Base-by-base conservation (phyloP, 2,113 vertebrate genomes). In the Podocnemis expansa region DNA sequence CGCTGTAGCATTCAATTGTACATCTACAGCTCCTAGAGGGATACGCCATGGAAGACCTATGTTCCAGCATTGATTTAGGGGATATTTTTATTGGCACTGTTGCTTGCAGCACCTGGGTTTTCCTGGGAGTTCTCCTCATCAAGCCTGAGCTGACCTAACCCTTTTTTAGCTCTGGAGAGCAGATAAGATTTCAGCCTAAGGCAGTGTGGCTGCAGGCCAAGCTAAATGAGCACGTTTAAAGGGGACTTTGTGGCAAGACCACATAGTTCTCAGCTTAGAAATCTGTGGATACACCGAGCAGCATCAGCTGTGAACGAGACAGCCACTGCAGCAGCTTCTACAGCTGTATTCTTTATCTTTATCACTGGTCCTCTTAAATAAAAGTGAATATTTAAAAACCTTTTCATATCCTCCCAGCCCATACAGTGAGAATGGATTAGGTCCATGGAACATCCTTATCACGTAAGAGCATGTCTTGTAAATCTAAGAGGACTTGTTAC, bases 241-340 rank as follows among this genome's bases (percentile, higher is more conserved):
- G 95, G 96, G 93, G 93, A 97, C 97, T 97, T 91, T 97, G 97
- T 96, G 94, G 94, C 93, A 51, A 54, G 97, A 96, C 97, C 97
- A 97, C 97, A 90, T 84, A 92, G 91, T 81, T 95, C 82, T 96
- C 93, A 85, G 96, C 95, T 95, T 80, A 14, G 49, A n/a, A n/a
- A n/a, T n/a, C n/a, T n/a, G n/a, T n/a, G n/a, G n/a, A n/a, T n/a
- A 51, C 49, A 12, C 94, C 95, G 91, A 89, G 82, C 88, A 93
- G 88, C 52, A 93, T 86, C 80, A 60, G 43, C 51, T 79, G 80
- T 12, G 91, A 83, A 95, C 52, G 88, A 58, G 94, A 93, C 88
- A 93, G 91, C 84, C 91, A 95, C 89, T 94, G 89, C 90, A 91
- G 90, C 94, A 95, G 86, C 67, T 73, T 82, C 87, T 88, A 83